phyloP scores from a whole-genome alignment of 2,888 invertebrate genomes.

The Elgonia sp. region DNA sequence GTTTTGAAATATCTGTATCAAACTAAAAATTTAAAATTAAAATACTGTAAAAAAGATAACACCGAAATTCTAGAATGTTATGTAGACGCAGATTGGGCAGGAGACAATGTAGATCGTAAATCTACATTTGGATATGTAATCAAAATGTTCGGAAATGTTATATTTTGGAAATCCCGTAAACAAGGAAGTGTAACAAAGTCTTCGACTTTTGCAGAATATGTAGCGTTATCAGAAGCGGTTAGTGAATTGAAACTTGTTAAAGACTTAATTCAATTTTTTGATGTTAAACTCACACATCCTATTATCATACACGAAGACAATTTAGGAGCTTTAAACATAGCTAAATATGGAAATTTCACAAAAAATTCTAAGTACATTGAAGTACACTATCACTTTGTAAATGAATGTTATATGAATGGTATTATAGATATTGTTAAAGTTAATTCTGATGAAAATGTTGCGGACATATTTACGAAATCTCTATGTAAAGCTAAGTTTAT shows the following conservation, averaged over 20 bases:
- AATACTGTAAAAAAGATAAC: not conserved
- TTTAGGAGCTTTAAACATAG: not conserved
- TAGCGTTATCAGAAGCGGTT: not conserved
- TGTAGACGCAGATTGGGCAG: constrained; percentile 6
- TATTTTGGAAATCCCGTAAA: not conserved
- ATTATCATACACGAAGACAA: constrained; percentile 10
- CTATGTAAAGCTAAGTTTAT: not conserved
- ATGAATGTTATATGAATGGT: constrained; percentile 11
- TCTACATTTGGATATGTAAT: constrained; percentile 4
- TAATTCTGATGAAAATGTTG: constrained; percentile 13
- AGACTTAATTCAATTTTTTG: not conserved
- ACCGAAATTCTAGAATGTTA: constrained; percentile 13
- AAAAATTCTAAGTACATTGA: not conserved
- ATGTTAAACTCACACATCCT: constrained; percentile 3
- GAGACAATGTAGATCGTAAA: constrained; percentile 1
- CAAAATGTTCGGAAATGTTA: not conserved
- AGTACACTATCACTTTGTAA: not conserved
- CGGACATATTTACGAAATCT: constrained; percentile 11
- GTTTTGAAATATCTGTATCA: too few relatives aligned
- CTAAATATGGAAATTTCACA: not conserved
- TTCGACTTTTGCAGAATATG: not conserved
- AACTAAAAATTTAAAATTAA: not conserved
- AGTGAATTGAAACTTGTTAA: not conserved
- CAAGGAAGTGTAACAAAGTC: constrained; percentile 1
- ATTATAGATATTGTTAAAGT: not conserved